A percentile compares a stretch with the other conserved stretches of the same genome.
These are phyloP conservation scores for Beris chalybata DNA, from an alignment of 2,888 invertebrate genomes.

Conservation along the genomic window DNA sequence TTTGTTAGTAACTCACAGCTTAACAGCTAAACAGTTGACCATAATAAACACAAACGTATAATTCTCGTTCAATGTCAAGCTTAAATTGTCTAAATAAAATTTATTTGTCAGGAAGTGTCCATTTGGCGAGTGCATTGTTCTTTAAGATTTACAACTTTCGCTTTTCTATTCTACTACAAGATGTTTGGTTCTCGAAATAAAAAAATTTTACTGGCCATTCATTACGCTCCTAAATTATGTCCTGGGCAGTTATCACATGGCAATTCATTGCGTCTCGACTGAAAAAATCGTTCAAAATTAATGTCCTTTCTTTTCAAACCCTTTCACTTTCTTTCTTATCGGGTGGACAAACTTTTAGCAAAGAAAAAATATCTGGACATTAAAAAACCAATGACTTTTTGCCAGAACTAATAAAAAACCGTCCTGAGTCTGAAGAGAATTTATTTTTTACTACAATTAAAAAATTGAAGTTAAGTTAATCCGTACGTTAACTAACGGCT, in stretches of 20 bases:
- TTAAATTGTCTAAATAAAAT: constrained; percentile 13
- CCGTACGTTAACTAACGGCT: no score
- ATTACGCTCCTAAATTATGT: constrained; percentile 26
- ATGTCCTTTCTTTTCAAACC: constrained; percentile 17
- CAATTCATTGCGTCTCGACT: constrained; percentile 25
- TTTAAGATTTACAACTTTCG: constrained; percentile 37
- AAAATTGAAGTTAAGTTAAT: no score
- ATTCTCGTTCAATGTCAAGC: no score
- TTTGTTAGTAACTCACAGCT: no score
- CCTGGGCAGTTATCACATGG: constrained; percentile 25
- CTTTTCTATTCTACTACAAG: constrained; percentile 29
- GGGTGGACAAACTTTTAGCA: no score
- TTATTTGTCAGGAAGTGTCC: constrained; percentile 27
- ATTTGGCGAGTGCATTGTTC: constrained; percentile 25
- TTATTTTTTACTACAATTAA: no score
- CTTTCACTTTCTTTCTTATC: constrained; percentile 19
- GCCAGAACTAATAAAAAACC: no score
- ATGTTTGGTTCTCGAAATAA: background rate
- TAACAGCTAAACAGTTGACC: no score
- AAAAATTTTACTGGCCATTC: constrained; percentile 19
- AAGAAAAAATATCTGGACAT: no score
- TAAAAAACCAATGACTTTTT: no score
- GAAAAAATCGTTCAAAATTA: constrained; percentile 16
- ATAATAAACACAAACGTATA: no score
- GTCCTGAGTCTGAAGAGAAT: no score